Evolutionary conservation across 2,797 vertebrate genomes (phyloP), one percentile per base, ranked within the genome.

Genomic region (Anas georgica): DNA sequence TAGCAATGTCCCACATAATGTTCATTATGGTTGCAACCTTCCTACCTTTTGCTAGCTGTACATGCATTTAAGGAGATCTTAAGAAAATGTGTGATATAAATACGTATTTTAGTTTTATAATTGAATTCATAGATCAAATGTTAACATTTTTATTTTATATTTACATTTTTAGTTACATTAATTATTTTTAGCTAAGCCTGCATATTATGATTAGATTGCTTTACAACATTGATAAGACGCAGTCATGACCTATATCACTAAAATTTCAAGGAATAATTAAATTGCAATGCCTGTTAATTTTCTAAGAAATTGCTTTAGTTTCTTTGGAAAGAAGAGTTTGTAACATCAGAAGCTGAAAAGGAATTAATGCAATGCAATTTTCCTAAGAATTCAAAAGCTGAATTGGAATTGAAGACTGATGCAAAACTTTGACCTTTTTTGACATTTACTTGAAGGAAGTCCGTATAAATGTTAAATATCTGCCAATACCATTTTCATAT

Each of bases 361-460:
- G 59, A 91, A 78, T 86, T 73, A 90, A 92, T 46, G 50, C 75
- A 80, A 79, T 58, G 60, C 35, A 91, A 96, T 94, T 91, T 95
- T 88, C 25, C 35, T 72, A 75, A 74, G 68, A 85, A 95, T 69
- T 91, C 48, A 58, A 83, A 96, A 93, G 72, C 46, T 91, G 48
- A 94, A 91, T 80, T 78, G 56, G 43, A 86, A 84, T 31, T 90
- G 86, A 93, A 83, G 74, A 17, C 23, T 70, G 55, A 90, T 78
- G 52, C 60, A 59, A 85, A 95, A 83, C 21, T 60, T 74, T 1
- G 46, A 93, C 79, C 90, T 95, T 91, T 92, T 91, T 31, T 64
- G 88, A 78, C 73, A 83, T 94, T 94, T 88, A 55, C 74, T 70
- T 86, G 73, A 95, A 90, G 72, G 75, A 94, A 81, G 62, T 29